phyloP scores from a whole-genome alignment of 1,140 invertebrate genomes.

The Spodoptera litura region DNA sequence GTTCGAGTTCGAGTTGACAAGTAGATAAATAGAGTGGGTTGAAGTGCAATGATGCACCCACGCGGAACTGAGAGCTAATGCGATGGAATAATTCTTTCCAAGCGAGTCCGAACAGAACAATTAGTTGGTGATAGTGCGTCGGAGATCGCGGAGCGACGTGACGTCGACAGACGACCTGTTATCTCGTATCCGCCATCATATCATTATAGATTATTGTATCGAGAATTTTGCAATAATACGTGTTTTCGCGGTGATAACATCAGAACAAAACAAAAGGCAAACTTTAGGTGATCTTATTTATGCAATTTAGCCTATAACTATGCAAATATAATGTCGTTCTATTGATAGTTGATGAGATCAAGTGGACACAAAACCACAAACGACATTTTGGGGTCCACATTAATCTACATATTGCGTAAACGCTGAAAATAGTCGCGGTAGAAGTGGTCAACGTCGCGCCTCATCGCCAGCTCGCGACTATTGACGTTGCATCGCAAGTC shows the following conservation, averaged over 20 bases:
- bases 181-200: slow-evolving; percentile 19
- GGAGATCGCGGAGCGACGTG: neutral
- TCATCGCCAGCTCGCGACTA: slow-evolving; percentile 20
- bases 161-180: slow-evolving; percentile 5
- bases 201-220: slow-evolving; percentile 27
- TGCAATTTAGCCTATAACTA: neutral
- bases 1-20: slow-evolving; percentile 2
- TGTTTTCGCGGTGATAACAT: slow-evolving; percentile 14
- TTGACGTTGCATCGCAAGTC: slow-evolving; percentile 40
- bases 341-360: slow-evolving; percentile 1
- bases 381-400: slow-evolving; percentile 7
- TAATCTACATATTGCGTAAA: slow-evolving; percentile 34
- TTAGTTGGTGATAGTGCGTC: neutral
- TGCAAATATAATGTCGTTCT: neutral
- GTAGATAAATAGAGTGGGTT: slow-evolving; percentile 27
- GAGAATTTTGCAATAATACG: slow-evolving; percentile 22
- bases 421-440: slow-evolving; percentile 37
- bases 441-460: slow-evolving; percentile 20
- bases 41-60: slow-evolving; percentile 43
- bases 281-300: neutral
- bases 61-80: slow-evolving; percentile 22
- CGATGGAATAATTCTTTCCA: slow-evolving; percentile 21
- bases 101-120: slow-evolving; percentile 13
- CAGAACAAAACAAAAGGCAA: neutral
- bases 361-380: slow-evolving; percentile 23